Conservation (phyloP, 2,797 vertebrate species). For the Xenentodon cancila region DNA sequence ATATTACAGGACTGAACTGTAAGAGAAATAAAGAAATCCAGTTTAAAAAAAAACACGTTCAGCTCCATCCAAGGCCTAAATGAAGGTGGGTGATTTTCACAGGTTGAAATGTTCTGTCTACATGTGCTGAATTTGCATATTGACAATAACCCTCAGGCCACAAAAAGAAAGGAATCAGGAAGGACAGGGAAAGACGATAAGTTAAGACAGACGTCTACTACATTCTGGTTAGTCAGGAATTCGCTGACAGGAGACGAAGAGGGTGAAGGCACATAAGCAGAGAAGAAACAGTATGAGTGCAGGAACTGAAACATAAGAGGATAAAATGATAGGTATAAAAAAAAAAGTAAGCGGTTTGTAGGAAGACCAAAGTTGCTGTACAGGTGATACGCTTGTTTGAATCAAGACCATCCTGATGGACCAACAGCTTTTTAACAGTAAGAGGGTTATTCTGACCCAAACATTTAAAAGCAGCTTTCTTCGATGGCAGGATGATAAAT, state of each 20-base stretch:
- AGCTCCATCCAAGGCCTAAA: no score
- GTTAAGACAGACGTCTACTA: constrained; percentile 47
- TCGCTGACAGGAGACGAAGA: constrained; percentile 50
- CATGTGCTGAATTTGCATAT: no score
- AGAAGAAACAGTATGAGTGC: neutral
- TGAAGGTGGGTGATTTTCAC: no score
- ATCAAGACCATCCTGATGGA: neutral
- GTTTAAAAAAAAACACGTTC: neutral
- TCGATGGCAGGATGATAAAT: no score
- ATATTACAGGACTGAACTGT: constrained; percentile 88
- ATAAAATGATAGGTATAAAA: neutral
- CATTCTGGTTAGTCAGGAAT: constrained; percentile 63
- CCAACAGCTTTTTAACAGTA: neutral
- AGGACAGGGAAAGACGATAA: constrained; percentile 42
- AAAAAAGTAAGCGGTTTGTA: no score
- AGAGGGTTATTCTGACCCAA: neutral
- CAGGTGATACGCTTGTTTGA: constrained; percentile 1
- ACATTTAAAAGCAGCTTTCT: no score
- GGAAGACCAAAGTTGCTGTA: neutral
- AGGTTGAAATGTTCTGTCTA: no score
- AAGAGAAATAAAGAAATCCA: neutral
- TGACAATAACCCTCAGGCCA: constrained; percentile 31
- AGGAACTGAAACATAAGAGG: constrained; percentile 7
- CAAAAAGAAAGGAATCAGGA: constrained; percentile 57
- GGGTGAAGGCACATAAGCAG: constrained; percentile 8